These are phyloP conservation scores for Crioceris asparagi DNA, from an alignment of 2,888 invertebrate genomes.

Conservation along the genomic window DNA sequence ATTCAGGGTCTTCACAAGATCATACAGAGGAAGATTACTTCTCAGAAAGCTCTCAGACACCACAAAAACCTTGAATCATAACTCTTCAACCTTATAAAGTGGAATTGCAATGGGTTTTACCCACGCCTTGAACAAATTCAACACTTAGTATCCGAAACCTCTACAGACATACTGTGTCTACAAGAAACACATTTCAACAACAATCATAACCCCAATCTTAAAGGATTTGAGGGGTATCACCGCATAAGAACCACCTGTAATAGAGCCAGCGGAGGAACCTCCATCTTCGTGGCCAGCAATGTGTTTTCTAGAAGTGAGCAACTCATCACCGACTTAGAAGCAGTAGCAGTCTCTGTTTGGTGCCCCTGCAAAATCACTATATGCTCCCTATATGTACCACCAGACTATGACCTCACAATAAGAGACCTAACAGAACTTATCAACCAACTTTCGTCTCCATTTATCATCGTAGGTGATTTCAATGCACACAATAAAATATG, in stretches of 20 bases:
- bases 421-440: background rate
- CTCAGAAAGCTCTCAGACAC: too few relatives aligned
- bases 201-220: background rate
- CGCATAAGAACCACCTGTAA: background rate
- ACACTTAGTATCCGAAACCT: too few relatives aligned
- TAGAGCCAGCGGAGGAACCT: background rate
- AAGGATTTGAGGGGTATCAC: background rate
- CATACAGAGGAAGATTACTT: too few relatives aligned
- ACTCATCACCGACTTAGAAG: background rate
- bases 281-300: background rate
- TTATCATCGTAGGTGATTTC: constrained; percentile 1
- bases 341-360: background rate
- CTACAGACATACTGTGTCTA: background rate
- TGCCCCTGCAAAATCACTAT: too few relatives aligned
- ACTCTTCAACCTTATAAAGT: too few relatives aligned
- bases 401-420: too few relatives aligned
- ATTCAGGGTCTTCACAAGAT: too few relatives aligned
- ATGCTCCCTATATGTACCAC: background rate
- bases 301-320: background rate
- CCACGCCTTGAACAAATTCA: too few relatives aligned
- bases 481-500: background rate
- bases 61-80: too few relatives aligned
- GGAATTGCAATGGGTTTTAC: too few relatives aligned
- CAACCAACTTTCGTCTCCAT: background rate
- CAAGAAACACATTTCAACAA: background rate